These are phyloP conservation scores for Drosophila athabasca DNA, from an alignment of 1,140 invertebrate genomes.

Conservation along the genomic window DNA sequence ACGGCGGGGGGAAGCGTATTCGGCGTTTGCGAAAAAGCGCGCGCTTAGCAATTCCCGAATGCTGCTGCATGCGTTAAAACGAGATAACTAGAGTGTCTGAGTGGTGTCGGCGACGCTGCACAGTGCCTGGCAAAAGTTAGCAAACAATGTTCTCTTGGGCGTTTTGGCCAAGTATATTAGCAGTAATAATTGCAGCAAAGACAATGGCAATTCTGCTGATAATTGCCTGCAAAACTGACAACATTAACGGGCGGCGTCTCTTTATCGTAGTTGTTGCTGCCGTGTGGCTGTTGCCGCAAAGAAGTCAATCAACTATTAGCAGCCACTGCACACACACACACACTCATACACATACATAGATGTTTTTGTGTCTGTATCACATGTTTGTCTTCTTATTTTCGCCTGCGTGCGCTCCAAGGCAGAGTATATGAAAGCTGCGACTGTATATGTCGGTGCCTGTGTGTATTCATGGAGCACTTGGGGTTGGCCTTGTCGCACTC, in stretches of 20 bases:
- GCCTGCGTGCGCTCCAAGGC: slow-evolving; percentile 44
- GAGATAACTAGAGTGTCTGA: slow-evolving; percentile 62
- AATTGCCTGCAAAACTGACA: slow-evolving; percentile 57
- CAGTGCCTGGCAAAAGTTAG: slow-evolving; percentile 60
- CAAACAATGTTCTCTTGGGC: slow-evolving; percentile 26
- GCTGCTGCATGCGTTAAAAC: slow-evolving; percentile 60
- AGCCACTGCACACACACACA: slow-evolving; percentile 44
- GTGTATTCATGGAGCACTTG: slow-evolving; percentile 63
- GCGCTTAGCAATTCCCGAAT: slow-evolving; percentile 50
- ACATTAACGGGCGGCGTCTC: slow-evolving; percentile 47
- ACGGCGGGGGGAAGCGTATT: slow-evolving; percentile 22
- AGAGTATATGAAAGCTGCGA: too few relatives aligned
- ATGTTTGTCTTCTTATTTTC: slow-evolving; percentile 83
- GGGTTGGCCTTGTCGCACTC: slow-evolving; percentile 82
- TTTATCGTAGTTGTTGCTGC: slow-evolving; percentile 16
- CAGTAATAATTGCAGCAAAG: slow-evolving; percentile 43
- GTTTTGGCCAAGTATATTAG: slow-evolving; percentile 23
- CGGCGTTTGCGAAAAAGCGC: slow-evolving; percentile 58
- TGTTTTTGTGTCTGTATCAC: slow-evolving; percentile 79
- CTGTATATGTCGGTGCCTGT: slow-evolving; percentile 22
- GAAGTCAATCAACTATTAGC: slow-evolving; percentile 81
- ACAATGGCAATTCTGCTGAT: slow-evolving; percentile 21
- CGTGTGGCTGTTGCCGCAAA: slow-evolving; percentile 37
- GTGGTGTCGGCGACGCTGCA: slow-evolving; percentile 36
- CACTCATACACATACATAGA: slow-evolving; percentile 29